Conservation (phyloP, 2,797 vertebrate species). For the Rhabdophis nuchalis region DNA sequence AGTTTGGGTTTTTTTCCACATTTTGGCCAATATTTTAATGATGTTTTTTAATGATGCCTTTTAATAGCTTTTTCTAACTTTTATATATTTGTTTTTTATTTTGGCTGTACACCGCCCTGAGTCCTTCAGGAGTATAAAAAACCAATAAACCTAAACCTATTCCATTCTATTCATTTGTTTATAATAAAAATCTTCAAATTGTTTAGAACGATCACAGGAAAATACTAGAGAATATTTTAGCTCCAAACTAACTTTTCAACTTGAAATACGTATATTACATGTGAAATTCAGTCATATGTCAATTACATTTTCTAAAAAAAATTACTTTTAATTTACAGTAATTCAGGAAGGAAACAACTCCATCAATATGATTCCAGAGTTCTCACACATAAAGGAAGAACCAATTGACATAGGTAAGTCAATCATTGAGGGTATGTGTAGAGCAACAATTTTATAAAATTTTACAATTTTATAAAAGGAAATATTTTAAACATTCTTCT, state of each 20-base stretch:
- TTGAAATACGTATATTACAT: neutral
- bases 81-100: no score
- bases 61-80: no score
- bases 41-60: no score
- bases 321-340: constrained; percentile 40
- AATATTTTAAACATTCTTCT: neutral
- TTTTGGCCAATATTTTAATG: no score
- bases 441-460: neutral
- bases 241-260: neutral
- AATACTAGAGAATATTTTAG: neutral
- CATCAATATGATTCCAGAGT: constrained; percentile 22
- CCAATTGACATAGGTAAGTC: constrained; percentile 53
- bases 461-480: neutral
- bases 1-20: no score
- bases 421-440: neutral
- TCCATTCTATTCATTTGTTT: neutral
- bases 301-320: neutral
- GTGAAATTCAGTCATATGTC: neutral
- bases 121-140: no score
- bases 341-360: constrained; percentile 47
- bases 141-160: no score
- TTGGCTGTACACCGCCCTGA: no score
- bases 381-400: constrained; percentile 57
- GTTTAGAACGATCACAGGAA: neutral
- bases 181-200: neutral